Conservation (phyloP, 2,797 vertebrate genomes). For the Poecile montanus region DNA sequence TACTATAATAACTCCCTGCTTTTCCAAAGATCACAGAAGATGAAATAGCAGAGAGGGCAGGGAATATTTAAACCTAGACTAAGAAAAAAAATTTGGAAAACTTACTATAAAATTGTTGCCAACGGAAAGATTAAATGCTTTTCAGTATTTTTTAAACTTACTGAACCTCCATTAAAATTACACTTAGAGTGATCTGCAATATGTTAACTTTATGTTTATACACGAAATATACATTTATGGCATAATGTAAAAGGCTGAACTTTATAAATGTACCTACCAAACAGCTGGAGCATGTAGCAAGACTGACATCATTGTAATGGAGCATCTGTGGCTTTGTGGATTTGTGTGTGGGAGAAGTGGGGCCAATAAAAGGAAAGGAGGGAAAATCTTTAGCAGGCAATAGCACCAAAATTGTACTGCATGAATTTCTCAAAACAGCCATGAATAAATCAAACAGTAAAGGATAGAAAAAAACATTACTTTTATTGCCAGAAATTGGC, state of each 20-base stretch:
- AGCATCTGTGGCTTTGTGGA: constrained; percentile 73
- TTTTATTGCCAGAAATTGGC: constrained; percentile 58
- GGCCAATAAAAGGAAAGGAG: constrained; percentile 73
- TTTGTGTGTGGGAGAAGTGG: constrained; percentile 73
- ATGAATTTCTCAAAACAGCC: constrained; percentile 57
- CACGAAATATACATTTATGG: constrained; percentile 75
- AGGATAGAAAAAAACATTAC: background rate
- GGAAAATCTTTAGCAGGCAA: constrained; percentile 71
- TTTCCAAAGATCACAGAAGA: constrained; percentile 71
- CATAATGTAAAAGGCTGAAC: constrained; percentile 73
- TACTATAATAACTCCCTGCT: constrained; percentile 65
- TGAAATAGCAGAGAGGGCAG: constrained; percentile 5
- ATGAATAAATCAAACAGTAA: constrained; percentile 68
- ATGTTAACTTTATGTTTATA: constrained; percentile 78
- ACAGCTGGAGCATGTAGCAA: constrained; percentile 75
- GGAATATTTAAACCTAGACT: constrained; percentile 28
- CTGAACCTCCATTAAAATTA: constrained; percentile 78
- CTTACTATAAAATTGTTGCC: constrained; percentile 63
- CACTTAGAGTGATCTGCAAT: constrained; percentile 76
- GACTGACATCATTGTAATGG: constrained; percentile 75
- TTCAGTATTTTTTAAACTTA: constrained; percentile 78
- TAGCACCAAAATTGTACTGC: constrained; percentile 47
- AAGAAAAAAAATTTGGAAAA: constrained; percentile 55
- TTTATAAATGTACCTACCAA: constrained; percentile 79
- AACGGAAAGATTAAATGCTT: constrained; percentile 80